Evolutionary conservation across 2,797 vertebrate species (phyloP).

Genomic region (Aeoliscus strigatus): DNA sequence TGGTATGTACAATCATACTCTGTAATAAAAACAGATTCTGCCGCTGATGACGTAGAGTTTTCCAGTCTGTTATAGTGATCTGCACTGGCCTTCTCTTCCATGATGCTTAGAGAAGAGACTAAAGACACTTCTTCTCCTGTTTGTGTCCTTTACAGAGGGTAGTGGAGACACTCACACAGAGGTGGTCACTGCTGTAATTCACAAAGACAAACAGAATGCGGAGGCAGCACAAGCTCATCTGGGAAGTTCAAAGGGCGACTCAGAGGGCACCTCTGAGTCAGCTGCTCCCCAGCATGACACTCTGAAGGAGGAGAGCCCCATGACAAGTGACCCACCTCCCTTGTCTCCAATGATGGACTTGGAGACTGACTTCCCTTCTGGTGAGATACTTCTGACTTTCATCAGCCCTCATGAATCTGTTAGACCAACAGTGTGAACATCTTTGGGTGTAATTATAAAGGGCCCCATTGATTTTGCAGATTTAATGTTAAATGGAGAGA

Average conservation of each 20-base stretch:
- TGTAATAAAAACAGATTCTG: too few species aligned
- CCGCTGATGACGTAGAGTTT: too few species aligned
- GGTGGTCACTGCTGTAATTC: constrained; percentile 72
- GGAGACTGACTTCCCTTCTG: constrained; percentile 86
- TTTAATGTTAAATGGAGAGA: too few species aligned
- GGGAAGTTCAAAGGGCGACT: constrained; percentile 6
- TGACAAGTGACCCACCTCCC: constrained; percentile 24
- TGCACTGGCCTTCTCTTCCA: too few species aligned
- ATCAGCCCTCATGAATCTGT: neutral
- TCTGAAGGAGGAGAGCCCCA: constrained; percentile 8
- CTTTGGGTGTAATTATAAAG: neutral
- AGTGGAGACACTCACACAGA: constrained; percentile 80
- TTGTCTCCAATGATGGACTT: constrained; percentile 80
- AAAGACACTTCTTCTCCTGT: neutral
- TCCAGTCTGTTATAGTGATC: too few species aligned
- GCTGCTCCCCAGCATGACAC: neutral
- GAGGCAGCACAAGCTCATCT: constrained; percentile 43
- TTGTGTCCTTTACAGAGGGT: constrained; percentile 67
- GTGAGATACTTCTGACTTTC: constrained; percentile 58
- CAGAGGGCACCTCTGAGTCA: constrained; percentile 1
- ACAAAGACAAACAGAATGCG: constrained; percentile 71
- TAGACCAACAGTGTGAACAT: neutral
- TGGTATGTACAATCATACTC: too few species aligned
- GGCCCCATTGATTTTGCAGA: too few species aligned
- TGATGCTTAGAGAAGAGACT: too few species aligned